These are phyloP conservation scores for Limnothrissa miodon DNA, from an alignment of 2,113 vertebrate species.

Conservation along the genomic window DNA sequence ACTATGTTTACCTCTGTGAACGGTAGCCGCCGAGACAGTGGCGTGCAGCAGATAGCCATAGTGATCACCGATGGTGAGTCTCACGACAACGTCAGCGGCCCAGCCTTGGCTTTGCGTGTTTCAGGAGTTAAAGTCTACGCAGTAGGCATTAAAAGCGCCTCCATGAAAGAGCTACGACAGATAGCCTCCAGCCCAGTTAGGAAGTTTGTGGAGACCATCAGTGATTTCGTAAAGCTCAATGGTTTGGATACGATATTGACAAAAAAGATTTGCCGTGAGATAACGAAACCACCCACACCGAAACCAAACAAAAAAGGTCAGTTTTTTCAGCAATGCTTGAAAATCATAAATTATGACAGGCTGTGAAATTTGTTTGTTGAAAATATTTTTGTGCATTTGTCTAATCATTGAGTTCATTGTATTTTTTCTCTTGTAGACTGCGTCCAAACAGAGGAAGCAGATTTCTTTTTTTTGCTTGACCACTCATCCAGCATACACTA, in stretches of 20 bases:
- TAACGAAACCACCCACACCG: slow-evolving; percentile 36
- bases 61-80: slow-evolving; percentile 76
- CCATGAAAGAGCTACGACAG: slow-evolving; percentile 54
- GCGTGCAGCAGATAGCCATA: slow-evolving; percentile 75
- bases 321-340: neutral
- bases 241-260: slow-evolving; percentile 62
- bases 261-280: slow-evolving; percentile 70
- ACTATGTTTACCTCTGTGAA: slow-evolving; percentile 57
- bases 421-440: slow-evolving; percentile 68
- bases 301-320: neutral
- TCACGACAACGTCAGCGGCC: slow-evolving; percentile 61
- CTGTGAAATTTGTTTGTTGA: neutral
- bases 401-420: neutral
- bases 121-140: slow-evolving; percentile 70
- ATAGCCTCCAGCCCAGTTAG: slow-evolving; percentile 74
- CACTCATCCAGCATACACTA: slow-evolving; percentile 74
- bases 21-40: slow-evolving; percentile 66
- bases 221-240: slow-evolving; percentile 70
- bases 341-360: neutral
- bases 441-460: slow-evolving; percentile 75
- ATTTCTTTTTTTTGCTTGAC: slow-evolving; percentile 86
- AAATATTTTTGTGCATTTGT: neutral
- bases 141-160: slow-evolving; percentile 66
- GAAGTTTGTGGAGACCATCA: slow-evolving; percentile 63
- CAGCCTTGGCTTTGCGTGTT: slow-evolving; percentile 65